Percentiles rank a stretch among this genome's conserved stretches.
phyloP scores from a whole-genome alignment of 2,797 vertebrate species.

The Vultur gryphus region DNA sequence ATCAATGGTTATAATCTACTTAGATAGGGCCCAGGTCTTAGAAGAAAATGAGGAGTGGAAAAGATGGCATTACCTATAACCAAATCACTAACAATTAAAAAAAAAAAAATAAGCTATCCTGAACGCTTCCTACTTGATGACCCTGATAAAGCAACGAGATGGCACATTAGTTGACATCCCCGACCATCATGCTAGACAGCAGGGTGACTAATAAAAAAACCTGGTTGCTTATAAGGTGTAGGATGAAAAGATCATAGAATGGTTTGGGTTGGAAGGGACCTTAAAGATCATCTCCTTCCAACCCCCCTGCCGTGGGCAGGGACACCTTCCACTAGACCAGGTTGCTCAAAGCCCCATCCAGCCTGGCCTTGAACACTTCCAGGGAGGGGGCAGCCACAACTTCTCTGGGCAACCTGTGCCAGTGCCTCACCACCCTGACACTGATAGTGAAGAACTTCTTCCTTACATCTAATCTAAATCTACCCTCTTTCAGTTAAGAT shows the following conservation, averaged over 20 bases:
- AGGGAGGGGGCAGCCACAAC: too few species aligned
- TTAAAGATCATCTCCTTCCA: too few species aligned
- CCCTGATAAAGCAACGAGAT: neutral
- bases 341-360: too few species aligned
- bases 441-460: too few species aligned
- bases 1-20: slow-evolving; percentile 15
- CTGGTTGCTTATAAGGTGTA: neutral
- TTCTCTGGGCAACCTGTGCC: rapidly evolving
- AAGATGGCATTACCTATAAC: neutral
- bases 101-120: neutral
- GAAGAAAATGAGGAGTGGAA: neutral
- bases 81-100: neutral
- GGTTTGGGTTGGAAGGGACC: too few species aligned
- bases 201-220: neutral
- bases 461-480: too few species aligned
- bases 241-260: neutral
- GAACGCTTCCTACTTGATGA: neutral
- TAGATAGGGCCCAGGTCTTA: neutral
- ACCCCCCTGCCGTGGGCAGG: too few species aligned
- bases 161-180: neutral
- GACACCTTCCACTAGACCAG: too few species aligned
- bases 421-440: too few species aligned
- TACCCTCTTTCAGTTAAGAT: neutral
- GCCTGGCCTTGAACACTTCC: too few species aligned
- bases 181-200: neutral